phyloP scores from a whole-genome alignment of 1,140 invertebrate genomes.

The Trichomalopsis sarcophagae region DNA sequence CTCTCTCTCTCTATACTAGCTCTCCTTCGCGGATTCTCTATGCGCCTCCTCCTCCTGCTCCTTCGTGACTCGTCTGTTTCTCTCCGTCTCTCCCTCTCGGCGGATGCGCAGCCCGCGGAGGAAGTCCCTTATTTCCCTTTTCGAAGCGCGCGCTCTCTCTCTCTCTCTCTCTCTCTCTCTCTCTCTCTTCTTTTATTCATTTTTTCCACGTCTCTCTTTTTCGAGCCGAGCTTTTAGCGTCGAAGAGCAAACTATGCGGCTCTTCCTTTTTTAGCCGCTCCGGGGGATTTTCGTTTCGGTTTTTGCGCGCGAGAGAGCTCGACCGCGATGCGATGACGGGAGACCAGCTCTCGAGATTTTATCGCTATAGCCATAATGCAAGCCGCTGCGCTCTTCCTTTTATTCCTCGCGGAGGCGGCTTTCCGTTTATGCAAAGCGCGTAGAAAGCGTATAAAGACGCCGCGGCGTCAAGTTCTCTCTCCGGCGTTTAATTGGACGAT shows the following conservation, averaged over 20 bases:
- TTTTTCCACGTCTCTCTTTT: neutral
- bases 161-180: too few relatives aligned
- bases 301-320: neutral
- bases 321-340: too few relatives aligned
- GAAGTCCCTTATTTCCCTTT: slow-evolving; percentile 36
- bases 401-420: neutral
- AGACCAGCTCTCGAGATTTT: neutral
- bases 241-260: neutral
- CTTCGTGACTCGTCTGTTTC: slow-evolving; percentile 22
- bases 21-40: slow-evolving; percentile 22
- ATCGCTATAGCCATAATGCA: neutral
- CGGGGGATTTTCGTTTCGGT: neutral
- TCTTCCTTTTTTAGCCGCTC: neutral
- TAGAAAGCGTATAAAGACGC: neutral
- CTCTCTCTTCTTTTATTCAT: neutral
- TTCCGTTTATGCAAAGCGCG: neutral
- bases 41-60: neutral
- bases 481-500: too few relatives aligned
- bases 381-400: too few relatives aligned
- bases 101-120: slow-evolving; percentile 16
- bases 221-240: neutral
- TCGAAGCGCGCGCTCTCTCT: neutral
- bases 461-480: neutral
- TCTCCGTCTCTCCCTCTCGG: neutral
- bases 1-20: slow-evolving; percentile 14